Evolutionary conservation across 1,140 invertebrate species (phyloP).

Genomic region (Olivierus martensii): DNA sequence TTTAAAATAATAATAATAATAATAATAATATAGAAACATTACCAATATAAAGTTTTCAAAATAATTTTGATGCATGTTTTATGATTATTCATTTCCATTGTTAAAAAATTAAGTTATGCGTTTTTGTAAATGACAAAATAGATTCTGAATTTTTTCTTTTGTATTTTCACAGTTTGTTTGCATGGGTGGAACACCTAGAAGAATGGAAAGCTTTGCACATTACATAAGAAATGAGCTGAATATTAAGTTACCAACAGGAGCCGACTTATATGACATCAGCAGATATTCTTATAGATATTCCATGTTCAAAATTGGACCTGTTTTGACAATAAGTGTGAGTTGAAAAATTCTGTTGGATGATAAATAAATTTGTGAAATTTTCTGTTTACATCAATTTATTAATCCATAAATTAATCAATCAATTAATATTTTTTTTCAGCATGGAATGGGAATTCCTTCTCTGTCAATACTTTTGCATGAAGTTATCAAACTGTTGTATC

Average conservation of each 20-base stretch:
- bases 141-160: no score
- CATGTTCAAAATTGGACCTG: slow-evolving; percentile 93
- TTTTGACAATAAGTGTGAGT: slow-evolving; percentile 81
- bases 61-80: no score
- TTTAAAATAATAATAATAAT: no score
- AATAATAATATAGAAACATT: no score
- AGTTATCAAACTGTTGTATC: slow-evolving; percentile 83
- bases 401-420: no score
- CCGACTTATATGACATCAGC: slow-evolving; percentile 73
- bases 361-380: no score
- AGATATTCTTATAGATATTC: slow-evolving; percentile 70
- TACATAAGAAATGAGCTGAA: slow-evolving; percentile 80
- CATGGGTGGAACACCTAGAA: slow-evolving; percentile 91
- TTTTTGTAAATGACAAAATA: no score
- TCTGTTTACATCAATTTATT: no score
- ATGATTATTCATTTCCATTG: no score
- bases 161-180: slow-evolving; percentile 80
- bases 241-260: slow-evolving; percentile 74
- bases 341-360: no score
- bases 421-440: slow-evolving; percentile 36
- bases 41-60: no score
- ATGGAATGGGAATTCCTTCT: slow-evolving; percentile 89
- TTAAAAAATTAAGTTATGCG: no score
- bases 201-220: slow-evolving; percentile 86
- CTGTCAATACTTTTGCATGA: slow-evolving; percentile 84